Base-by-base conservation (phyloP, 1,140 invertebrate genomes). In the Drosophila takahashii region DNA sequence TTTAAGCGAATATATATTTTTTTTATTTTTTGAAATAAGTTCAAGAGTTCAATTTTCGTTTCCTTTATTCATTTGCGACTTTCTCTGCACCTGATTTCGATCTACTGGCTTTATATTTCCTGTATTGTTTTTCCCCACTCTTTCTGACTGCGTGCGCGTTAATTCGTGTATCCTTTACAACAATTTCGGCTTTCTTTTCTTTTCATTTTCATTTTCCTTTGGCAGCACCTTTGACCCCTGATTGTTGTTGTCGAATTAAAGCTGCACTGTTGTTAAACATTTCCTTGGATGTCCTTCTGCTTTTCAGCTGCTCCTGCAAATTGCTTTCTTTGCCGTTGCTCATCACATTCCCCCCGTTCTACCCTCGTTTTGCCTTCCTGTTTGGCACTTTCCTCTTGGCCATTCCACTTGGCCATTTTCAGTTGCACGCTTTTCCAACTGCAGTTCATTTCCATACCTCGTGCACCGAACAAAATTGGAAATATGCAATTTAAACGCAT, bases 241-340 rank as follows among this genome's bases (percentile, higher is more conserved):
- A 53, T 53, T 71, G 56, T 56, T 79, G 57, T 71, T 80, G 65
- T 52, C 59, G 69, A 52, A 66, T 85, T 74, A 77, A 85, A 86
- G 78, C 56, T 48, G 39, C 45, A 36, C 52, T 39, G 59, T 66
- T 76, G 71, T 75, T 76, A 66, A 76, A 76, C 71, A 70, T 70
- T 57, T 70, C 64, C 52, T 70, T 56, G 64, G 11, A n/a, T 32
- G 11, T 18, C 42, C 27, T 41, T 41, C 42, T 60, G 45, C 78
- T 51, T 37, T 65, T 72, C 58, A 70, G 74, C 77, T 72, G 80
- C 60, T 70, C 61, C 51, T 51, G 83, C 70, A 86, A 86, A 86
- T 86, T 87, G 81, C 79, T 86, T 86, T 87, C 81, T 83, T 87
- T 86, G 41, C 74, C 45, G 79, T 58, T 58, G 72, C 71, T 72